Evolutionary conservation across 2,113 vertebrate species (phyloP).

Genomic region (Phrynosoma platyrhinos): DNA sequence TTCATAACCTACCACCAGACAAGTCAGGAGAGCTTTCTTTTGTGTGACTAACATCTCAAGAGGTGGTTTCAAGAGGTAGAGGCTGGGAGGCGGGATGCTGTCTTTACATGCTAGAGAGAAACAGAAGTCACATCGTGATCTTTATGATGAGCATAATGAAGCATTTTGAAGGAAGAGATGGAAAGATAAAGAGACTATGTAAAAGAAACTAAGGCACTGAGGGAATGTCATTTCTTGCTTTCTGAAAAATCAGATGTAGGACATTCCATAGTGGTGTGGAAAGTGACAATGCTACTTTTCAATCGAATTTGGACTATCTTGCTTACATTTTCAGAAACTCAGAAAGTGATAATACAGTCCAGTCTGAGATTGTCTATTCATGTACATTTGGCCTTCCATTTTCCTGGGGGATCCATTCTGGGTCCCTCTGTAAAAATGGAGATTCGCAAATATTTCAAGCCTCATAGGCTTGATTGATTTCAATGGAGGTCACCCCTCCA

Average conservation of each 20-base stretch:
- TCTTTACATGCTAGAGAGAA: conserved; percentile 2
- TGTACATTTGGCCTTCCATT: too few relatives aligned
- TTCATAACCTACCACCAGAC: conserved; percentile 19
- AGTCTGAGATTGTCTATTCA: background rate
- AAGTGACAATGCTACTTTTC: background rate
- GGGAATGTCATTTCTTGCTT: too few relatives aligned
- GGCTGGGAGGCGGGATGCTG: conserved; percentile 1
- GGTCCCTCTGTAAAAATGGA: too few relatives aligned
- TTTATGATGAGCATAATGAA: background rate
- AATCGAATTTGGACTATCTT: background rate
- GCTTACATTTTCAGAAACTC: background rate
- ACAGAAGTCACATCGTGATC: background rate
- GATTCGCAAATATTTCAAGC: too few relatives aligned
- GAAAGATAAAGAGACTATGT: background rate
- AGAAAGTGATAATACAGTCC: too few relatives aligned
- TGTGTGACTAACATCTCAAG: conserved; percentile 5
- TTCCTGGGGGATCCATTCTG: too few relatives aligned
- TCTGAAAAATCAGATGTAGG: too few relatives aligned
- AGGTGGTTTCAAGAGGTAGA: conserved; percentile 22
- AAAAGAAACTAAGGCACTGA: too few relatives aligned
- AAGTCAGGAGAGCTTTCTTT: background rate
- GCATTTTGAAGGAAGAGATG: background rate
- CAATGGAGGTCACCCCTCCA: too few relatives aligned
- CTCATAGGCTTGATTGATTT: too few relatives aligned
- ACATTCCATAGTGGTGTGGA: too few relatives aligned